Conservation (phyloP, 2,888 invertebrate genomes). For the Pseudococcus longispinus region DNA sequence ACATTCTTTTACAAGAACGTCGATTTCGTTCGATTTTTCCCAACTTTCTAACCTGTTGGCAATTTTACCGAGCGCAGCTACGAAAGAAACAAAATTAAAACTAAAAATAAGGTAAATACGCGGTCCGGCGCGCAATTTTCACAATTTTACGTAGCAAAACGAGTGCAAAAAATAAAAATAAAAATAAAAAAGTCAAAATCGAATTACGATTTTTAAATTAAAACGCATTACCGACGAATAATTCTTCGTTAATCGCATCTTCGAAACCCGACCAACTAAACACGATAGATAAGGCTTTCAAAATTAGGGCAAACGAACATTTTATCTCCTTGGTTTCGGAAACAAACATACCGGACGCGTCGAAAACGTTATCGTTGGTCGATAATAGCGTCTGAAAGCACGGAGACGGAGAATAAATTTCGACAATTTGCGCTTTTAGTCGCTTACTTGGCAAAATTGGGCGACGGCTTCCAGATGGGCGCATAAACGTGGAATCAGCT, state of each 20-base stretch:
- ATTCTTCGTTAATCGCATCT: slow-evolving; percentile 61
- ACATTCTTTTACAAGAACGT: slow-evolving; percentile 60
- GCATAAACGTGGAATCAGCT: slow-evolving; percentile 66
- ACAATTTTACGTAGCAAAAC: slow-evolving; percentile 3
- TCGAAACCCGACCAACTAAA: slow-evolving; percentile 67
- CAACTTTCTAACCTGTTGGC: slow-evolving; percentile 2
- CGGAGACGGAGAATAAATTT: not conserved
- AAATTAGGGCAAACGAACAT: slow-evolving; percentile 63
- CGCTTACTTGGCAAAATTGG: slow-evolving; percentile 60
- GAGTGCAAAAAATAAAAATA: not conserved
- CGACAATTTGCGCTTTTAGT: not conserved
- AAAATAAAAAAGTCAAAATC: not conserved
- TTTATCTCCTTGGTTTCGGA: slow-evolving; percentile 66
- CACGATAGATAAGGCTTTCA: slow-evolving; percentile 63
- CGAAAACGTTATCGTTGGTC: slow-evolving; percentile 67
- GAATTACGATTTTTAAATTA: too few relatives aligned
- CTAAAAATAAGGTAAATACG: too few relatives aligned
- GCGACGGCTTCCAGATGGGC: slow-evolving; percentile 64
- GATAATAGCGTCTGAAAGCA: slow-evolving; percentile 63
- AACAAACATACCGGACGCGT: slow-evolving; percentile 68
- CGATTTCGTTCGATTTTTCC: slow-evolving; percentile 8
- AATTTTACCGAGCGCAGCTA: slow-evolving; percentile 27
- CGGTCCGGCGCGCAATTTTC: too few relatives aligned
- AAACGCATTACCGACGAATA: slow-evolving; percentile 61
- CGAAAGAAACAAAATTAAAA: not conserved